phyloP scores from a whole-genome alignment of 1,140 invertebrate species.

The Caerostris extrusa region DNA sequence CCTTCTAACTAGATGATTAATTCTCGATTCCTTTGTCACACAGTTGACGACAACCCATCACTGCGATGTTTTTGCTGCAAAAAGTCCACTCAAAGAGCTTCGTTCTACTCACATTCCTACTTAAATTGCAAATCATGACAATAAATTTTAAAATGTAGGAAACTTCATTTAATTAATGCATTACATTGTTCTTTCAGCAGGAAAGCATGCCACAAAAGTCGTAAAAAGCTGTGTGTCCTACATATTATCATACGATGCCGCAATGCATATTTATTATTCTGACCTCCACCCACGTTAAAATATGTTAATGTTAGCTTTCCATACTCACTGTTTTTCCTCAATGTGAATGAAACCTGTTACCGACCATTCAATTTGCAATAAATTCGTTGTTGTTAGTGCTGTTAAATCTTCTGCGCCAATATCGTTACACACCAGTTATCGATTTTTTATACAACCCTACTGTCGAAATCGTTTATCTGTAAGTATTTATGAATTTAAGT shows the following conservation, averaged over 20 bases:
- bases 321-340: neutral
- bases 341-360: neutral
- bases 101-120: neutral
- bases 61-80: neutral
- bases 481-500: too few species aligned
- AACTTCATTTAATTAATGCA: neutral
- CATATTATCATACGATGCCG: neutral
- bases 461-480: too few species aligned
- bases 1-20: neutral
- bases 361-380: neutral
- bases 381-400: too few species aligned
- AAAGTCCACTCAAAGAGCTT: neutral
- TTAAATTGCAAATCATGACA: neutral
- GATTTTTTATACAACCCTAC: too few species aligned
- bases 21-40: neutral
- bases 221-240: neutral
- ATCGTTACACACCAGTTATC: too few species aligned
- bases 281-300: slow-evolving; percentile 11
- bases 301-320: neutral
- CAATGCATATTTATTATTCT: slow-evolving; percentile 11
- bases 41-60: neutral
- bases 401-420: too few species aligned
- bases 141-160: slow-evolving; percentile 26
- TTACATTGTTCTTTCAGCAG: neutral
- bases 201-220: neutral